Conservation (phyloP, 2,888 invertebrate species). For the Pteria penguin region DNA sequence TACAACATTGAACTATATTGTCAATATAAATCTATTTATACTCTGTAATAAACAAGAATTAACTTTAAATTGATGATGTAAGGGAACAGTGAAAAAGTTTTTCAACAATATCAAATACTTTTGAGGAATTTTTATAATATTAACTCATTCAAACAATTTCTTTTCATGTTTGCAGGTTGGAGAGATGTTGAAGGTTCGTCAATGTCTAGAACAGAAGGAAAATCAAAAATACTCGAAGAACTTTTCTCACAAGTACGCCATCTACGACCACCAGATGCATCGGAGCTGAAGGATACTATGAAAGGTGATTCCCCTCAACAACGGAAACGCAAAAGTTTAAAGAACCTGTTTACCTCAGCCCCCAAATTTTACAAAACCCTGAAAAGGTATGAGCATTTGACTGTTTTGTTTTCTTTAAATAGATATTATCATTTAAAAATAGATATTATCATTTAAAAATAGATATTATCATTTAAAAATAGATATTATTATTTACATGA, state of each 20-base stretch:
- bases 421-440: no score
- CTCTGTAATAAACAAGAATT: no score
- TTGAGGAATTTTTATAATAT: no score
- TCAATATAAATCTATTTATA: no score
- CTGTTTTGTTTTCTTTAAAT: no score
- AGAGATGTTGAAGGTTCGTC: conserved; percentile 87
- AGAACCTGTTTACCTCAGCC: conserved; percentile 96
- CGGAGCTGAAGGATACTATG: conserved; percentile 82
- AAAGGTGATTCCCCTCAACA: conserved; percentile 68
- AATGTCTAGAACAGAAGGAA: conserved; percentile 86
- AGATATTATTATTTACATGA: background rate
- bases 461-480: no score
- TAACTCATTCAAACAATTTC: background rate
- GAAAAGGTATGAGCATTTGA: conserved; percentile 85
- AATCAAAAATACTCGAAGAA: conserved; percentile 87
- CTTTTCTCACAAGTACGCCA: conserved; percentile 87
- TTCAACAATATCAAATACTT: no score
- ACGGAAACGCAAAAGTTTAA: conserved; percentile 86
- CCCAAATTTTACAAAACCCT: conserved; percentile 98
- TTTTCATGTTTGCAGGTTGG: conserved; percentile 85
- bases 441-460: no score
- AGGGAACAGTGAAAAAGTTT: no score
- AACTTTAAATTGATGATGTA: no score
- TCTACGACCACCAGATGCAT: conserved; percentile 84
- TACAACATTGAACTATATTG: no score